Base-by-base conservation (phyloP, 2,888 invertebrate genomes). In the Heteromurus nitidus region DNA sequence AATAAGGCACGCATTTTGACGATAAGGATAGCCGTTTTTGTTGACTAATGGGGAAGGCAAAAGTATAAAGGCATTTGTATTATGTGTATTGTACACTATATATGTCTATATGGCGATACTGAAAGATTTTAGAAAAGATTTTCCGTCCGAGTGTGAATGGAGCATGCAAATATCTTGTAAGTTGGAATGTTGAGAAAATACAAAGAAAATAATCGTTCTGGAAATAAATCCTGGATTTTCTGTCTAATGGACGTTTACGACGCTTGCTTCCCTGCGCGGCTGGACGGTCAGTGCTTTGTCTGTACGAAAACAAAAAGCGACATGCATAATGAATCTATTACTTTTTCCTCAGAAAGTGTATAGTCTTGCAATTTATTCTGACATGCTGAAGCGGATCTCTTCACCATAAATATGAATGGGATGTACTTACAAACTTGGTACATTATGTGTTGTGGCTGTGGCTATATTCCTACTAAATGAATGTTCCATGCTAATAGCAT, bases 161-260 rank as follows among this genome's bases (percentile, higher is more conserved):
- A n/a, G n/a, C 58, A 70, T 70, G 70, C 70, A 58, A 72, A 58
- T n/a, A n/a, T 58, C 20, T 22, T 20, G 13, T 1, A 18, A 36
- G 69, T 36, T 64, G 50, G 47, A 47, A 67, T 67, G 28, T 26
- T 26, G 28, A 44, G 65, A 68, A 30, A 60, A 42, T 18, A 13
- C 18, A 53, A 22, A 62, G 16, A 31, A 75, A 58, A 31, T 65
- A 47, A 31, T 53, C 7, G 18, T 69, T 22, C 28, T 36, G 36
- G 50, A 77, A 62, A 69, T 77, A 69, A 77, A 77, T 77, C 22
- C 53, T 24, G 26, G 31, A 36, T 44, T 60, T 58, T 44, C 22
- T 7, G 20, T 50, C 18, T 69, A 77, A 69, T 62, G 36, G 62
- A 62, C 77, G 64, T 77, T 77, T 77, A 77, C 70, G 69, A 53